These are phyloP conservation scores for Gari tellinella DNA, from an alignment of 2,888 invertebrate species.

Conservation along the genomic window DNA sequence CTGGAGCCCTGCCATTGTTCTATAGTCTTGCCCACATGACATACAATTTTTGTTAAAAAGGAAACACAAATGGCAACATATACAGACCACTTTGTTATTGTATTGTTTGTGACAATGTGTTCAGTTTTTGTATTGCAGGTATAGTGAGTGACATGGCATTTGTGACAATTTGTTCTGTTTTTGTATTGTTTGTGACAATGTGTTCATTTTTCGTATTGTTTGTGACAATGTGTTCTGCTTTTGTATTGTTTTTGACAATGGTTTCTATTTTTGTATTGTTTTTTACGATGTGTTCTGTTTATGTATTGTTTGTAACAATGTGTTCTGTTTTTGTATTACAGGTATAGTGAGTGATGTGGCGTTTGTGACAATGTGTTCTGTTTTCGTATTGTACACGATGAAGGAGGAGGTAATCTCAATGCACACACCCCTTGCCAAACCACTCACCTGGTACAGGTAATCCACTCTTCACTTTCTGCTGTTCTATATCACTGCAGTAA, in stretches of 20 bases:
- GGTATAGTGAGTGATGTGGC: conserved; percentile 78
- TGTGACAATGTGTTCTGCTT: not conserved
- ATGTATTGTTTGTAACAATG: no score
- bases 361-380: conserved; percentile 70
- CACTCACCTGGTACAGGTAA: conserved; percentile 69
- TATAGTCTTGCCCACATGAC: no score
- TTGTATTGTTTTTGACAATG: conserved; percentile 64
- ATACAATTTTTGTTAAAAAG: no score
- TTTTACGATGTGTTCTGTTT: no score
- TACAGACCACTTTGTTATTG: no score
- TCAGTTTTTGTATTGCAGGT: conserved; percentile 49
- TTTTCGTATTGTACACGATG: conserved; percentile 73
- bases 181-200: no score
- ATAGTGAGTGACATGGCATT: conserved; percentile 78
- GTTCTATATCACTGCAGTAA: no score
- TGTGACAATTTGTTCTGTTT: conserved; percentile 68
- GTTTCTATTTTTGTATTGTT: conserved; percentile 70
- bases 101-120: no score
- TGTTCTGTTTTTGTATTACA: conserved; percentile 24
- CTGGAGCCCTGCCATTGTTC: no score
- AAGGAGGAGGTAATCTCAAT: conserved; percentile 65
- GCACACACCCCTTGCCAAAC: conserved; percentile 60
- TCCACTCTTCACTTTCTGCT: no score
- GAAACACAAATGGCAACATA: no score
- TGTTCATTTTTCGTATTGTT: no score